These are phyloP conservation scores for Prionace glauca DNA, from an alignment of 2,797 vertebrate species.

Conservation along the genomic window DNA sequence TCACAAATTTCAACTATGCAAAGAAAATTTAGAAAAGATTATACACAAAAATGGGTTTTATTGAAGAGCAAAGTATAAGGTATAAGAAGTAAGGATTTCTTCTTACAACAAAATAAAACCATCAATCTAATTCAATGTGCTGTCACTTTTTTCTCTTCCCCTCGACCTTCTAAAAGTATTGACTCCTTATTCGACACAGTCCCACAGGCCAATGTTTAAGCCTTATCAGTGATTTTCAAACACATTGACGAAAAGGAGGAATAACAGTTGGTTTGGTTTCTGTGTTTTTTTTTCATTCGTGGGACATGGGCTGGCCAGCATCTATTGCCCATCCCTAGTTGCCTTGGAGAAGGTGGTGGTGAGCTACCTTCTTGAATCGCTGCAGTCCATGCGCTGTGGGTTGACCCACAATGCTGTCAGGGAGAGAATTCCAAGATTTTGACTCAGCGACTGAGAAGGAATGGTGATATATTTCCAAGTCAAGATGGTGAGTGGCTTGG, in stretches of 20 bases:
- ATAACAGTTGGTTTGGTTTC: no score
- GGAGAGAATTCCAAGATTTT: no score
- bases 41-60: neutral
- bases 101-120: neutral
- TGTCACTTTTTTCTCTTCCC: neutral
- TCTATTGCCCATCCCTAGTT: no score
- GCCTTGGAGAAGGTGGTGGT: no score
- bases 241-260: neutral
- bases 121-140: neutral
- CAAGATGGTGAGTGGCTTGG: no score
- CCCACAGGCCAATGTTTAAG: neutral
- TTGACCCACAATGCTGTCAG: no score
- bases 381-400: no score
- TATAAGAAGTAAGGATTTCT: neutral
- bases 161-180: neutral
- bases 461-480: no score
- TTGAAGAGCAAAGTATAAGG: neutral
- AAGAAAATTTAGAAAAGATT: constrained; percentile 13
- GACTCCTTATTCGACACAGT: neutral
- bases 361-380: no score
- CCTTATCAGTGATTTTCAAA: neutral
- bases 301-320: no score
- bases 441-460: no score
- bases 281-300: no score
- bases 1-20: constrained; percentile 74